Evolutionary conservation across 2,797 vertebrate genomes (phyloP), one percentile per base, ranked within the genome.

Genomic region (Oreochromis mossambicus): DNA sequence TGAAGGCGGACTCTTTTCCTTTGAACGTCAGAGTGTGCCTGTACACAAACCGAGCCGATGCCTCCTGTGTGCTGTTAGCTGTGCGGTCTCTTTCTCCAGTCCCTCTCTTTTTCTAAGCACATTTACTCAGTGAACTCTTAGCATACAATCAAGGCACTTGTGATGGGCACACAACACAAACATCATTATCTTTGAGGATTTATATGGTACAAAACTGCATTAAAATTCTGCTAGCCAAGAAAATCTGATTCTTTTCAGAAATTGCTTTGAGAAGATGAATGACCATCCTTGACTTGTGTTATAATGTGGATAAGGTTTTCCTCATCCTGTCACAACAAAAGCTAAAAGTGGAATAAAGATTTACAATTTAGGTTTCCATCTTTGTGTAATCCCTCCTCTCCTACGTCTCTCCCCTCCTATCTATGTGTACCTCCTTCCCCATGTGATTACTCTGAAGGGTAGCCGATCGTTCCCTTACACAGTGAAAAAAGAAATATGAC

Each of bases 21-120:
- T 95, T 95, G 93, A 95, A 96, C 85, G 79, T 92, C 89, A 87
- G 86, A 66, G 77, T 84, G 89, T 73, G 90, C 86, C 82, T 86
- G 86, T 92, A 94, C 91, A 94, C 92, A 94, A 92, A 88, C 85
- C 17, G 34, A 91, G 92, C 78, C 36, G 46, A 87, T 88, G 87
- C 86, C 90, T 95, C 88, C 88, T 77, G 88, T 92, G 91, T 90
- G 90, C 84, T 68, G 88, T 90, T 86, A 84, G 87, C 82, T n/a
- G 83, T 86, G 88, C 86, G 2, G 58, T 38, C 58, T 87, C 83
- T 78, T 86, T 86, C 92, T 90, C 48, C 21, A 81, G 93, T 89
- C 78, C 82, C 95, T 94, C 95, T 94, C 93, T 96, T 93, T 91
- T 84, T 90, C 89, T 93, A 94, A 94, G 92, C 89, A 92, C 83